Evolutionary conservation across 2,888 invertebrate species (phyloP), one percentile per base, ranked within the genome.

Genomic region (Acanthosepion pharaonis): DNA sequence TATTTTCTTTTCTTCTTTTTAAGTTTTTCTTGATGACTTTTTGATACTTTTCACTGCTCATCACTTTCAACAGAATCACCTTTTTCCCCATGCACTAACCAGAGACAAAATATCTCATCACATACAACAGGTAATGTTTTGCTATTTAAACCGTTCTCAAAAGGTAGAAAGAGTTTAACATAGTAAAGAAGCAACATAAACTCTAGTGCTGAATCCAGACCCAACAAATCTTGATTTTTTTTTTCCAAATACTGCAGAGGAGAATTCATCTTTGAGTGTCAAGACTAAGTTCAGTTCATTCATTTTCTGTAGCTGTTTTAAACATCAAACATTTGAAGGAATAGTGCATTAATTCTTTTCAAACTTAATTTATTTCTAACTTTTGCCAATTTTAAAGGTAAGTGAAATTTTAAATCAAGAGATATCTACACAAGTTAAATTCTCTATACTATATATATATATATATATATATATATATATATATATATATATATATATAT

Each of bases 21-120:
- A 25, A 94, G 64, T 91, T 92, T 91, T 92, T n/a, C 78, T 11
- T 78, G 78, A 78, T 78, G 78, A 78, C n/a, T 78, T 15, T 78
- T 78, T 78, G 78, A 78, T 78, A n/a, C 33, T 78, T n/a, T 91
- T 48, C 15, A 28, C 91, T 49, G 94, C 53, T 25, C 48, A 25
- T 25, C 91, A 28, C n/a, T n/a, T 78, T 51, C 53, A 78, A 94
- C 91, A 94, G 42, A 20, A 59, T 33, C 15, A 0, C n/a, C 9
- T 33, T 5, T n/a, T 33, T 18, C 78, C 78, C n/a, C 78, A 78
- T n/a, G n/a, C 78, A n/a, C n/a, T 78, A n/a, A 78, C 15, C 78
- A n/a, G 78, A 18, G 33, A n/a, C n/a, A 78, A 78, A 78, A 78
- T 78, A n/a, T 11, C n/a, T 15, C n/a, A 78, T 78, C 78, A 33